Evolutionary conservation across 2,113 vertebrate species (phyloP), one percentile per base, ranked within the genome.

Genomic region (Mirza zaza): DNA sequence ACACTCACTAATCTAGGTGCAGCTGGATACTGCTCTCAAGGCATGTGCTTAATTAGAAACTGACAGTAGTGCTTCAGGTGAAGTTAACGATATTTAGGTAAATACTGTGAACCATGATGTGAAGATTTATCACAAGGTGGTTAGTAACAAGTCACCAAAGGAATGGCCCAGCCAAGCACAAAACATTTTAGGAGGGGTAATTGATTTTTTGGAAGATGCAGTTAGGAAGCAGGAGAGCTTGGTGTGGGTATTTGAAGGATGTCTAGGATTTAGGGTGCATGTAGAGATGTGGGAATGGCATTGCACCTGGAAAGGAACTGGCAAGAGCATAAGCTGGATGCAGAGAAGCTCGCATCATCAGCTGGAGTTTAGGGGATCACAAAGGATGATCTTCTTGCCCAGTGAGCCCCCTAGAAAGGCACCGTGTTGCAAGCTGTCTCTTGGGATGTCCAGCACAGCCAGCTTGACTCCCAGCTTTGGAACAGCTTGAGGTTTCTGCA

Each of bases 391-490:
- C 13, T 23, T 10, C 13, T 12, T 32, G 4, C 42, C 52, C 0
- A 8, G 27, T 12, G 39, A 50, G 73, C 11, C 29, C 29, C 76
- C 85, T 25, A 4, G 18, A 18, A 50, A 45, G 34, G 59, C 21
- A 6, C 48, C 4, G 0, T 1, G 0, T 0, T 29, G 21, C 59
- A 87, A 71, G 36, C 67, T 2, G 5, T 34, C 29, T 36, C 65
- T 55, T 9, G 5, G 39, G 8, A 81, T 3, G 48, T 13, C 89
- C 45, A 52, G 59, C 57, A 15, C 71, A 76, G 48, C 42, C n/a
- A 32, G 85, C 68, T 42, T 20, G 1, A 57, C 59, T 32, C 34
- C 42, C 10, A 39, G 13, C 61, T 68, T 70, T 59, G 39, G 36
- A 86, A 7, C n/a, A 45, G 61, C 45, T 25, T 55, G 39, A 10